phyloP scores from a whole-genome alignment of 1,140 invertebrate genomes.

The Chrysopa pallens region DNA sequence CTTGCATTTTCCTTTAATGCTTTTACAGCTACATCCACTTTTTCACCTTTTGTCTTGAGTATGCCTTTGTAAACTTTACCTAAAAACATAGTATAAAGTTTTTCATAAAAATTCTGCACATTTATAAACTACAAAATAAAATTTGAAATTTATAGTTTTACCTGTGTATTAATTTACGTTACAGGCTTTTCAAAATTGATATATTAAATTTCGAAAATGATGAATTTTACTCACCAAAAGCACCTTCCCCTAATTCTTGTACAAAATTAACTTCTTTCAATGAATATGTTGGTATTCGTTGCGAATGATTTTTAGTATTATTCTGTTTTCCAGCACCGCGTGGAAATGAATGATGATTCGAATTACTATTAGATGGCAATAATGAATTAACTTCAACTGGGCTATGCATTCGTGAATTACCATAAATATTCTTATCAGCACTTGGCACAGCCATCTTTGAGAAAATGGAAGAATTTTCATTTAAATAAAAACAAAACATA shows the following conservation, averaged over 20 bases:
- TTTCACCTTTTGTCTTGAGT: constrained; percentile 42
- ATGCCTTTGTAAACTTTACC: constrained; percentile 88
- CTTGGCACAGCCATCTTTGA: constrained; percentile 38
- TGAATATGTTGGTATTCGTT: constrained; percentile 50
- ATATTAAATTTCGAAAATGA: no score
- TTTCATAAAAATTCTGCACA: not conserved
- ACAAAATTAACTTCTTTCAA: constrained; percentile 71
- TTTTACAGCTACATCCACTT: constrained; percentile 79
- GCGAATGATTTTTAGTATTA: constrained; percentile 16
- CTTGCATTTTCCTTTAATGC: constrained; percentile 87
- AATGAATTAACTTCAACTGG: constrained; percentile 65
- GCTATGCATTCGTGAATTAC: constrained; percentile 39
- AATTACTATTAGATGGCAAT: constrained; percentile 33
- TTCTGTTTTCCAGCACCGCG: constrained; percentile 12
- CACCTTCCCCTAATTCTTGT: constrained; percentile 89
- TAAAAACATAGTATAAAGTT: constrained; percentile 9
- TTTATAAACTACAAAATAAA: no score
- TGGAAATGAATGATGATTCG: constrained; percentile 16
- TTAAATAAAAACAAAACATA: no score
- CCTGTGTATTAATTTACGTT: no score
- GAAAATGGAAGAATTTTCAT: no score
- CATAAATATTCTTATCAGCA: constrained; percentile 65
- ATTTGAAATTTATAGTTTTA: no score
- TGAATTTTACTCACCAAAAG: constrained; percentile 56
- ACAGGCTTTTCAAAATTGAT: no score